A percentile compares a stretch with the other conserved stretches of the same genome.
Evolutionary conservation across 2,797 vertebrate genomes (phyloP).

Genomic region (Poeciliopsis presidionis): DNA sequence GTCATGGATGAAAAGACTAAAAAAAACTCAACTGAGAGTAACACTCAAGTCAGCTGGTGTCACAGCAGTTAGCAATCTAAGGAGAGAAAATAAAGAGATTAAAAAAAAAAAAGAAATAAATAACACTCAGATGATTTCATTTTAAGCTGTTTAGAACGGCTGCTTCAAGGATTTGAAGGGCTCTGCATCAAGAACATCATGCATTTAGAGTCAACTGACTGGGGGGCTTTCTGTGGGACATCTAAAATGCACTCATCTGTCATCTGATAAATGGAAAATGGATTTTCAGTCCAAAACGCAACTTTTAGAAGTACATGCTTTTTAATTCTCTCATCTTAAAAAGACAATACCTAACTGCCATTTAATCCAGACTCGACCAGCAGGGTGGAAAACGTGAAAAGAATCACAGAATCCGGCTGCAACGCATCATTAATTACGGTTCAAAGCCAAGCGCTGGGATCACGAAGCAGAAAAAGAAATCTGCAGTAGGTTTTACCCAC

Average conservation of each 20-base stretch:
- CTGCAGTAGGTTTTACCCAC: neutral
- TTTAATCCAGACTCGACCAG: neutral
- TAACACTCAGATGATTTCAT: neutral
- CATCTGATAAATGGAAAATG: slow-evolving; percentile 18
- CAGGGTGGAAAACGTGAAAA: neutral
- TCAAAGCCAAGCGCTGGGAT: neutral
- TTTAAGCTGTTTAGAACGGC: slow-evolving; percentile 17
- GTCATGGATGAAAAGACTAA: slow-evolving; percentile 7
- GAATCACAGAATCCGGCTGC: neutral
- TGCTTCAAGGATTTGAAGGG: slow-evolving; percentile 24
- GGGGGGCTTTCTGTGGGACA: neutral
- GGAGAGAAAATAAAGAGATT: slow-evolving; percentile 26
- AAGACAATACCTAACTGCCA: neutral
- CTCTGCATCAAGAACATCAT: slow-evolving; percentile 11
- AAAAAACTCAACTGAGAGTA: neutral
- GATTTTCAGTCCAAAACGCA: neutral
- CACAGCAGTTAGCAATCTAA: slow-evolving; percentile 11
- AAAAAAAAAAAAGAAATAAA: slow-evolving; percentile 7
- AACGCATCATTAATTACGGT: neutral
- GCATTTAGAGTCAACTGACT: slow-evolving; percentile 1
- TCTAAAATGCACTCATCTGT: slow-evolving; percentile 4
- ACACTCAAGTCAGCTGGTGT: neutral
- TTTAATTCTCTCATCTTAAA: neutral
- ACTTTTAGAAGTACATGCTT: neutral
- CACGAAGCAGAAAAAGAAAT: neutral